These are phyloP conservation scores for Pararge aegeria DNA, from an alignment of 1,140 invertebrate species.

Conservation along the genomic window DNA sequence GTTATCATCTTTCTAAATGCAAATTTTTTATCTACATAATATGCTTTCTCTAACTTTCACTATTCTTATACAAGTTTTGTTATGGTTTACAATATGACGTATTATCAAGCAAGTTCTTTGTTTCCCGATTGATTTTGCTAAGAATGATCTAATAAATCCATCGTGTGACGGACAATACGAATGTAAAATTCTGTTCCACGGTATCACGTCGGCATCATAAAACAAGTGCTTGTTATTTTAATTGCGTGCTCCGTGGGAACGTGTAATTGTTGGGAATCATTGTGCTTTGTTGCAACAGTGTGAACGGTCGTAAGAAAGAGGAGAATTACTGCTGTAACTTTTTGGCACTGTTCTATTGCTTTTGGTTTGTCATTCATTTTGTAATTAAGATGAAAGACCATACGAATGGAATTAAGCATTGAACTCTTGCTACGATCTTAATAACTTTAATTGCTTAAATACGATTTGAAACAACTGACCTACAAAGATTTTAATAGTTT, in stretches of 20 bases:
- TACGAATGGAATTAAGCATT: constrained; percentile 4
- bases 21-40: no score
- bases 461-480: not conserved
- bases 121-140: constrained; percentile 9
- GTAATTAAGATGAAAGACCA: constrained; percentile 9
- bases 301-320: constrained; percentile 45
- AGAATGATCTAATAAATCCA: constrained; percentile 53
- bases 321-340: constrained; percentile 36
- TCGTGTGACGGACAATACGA: constrained; percentile 31
- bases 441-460: not conserved
- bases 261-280: constrained; percentile 61
- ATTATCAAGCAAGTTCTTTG: not conserved
- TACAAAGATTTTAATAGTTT: not conserved
- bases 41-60: not conserved
- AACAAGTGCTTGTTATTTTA: constrained; percentile 53
- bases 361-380: constrained; percentile 27
- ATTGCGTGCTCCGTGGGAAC: constrained; percentile 60
- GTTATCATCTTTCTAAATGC: no score
- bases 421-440: not conserved
- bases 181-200: constrained; percentile 42
- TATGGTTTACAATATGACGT: not conserved
- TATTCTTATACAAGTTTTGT: not conserved
- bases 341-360: constrained; percentile 22
- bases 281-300: constrained; percentile 48
- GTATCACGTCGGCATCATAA: constrained; percentile 37